Evolutionary conservation across 23 tunicate species (phyloP).

Genomic region (Trididemnum nubilum): DNA sequence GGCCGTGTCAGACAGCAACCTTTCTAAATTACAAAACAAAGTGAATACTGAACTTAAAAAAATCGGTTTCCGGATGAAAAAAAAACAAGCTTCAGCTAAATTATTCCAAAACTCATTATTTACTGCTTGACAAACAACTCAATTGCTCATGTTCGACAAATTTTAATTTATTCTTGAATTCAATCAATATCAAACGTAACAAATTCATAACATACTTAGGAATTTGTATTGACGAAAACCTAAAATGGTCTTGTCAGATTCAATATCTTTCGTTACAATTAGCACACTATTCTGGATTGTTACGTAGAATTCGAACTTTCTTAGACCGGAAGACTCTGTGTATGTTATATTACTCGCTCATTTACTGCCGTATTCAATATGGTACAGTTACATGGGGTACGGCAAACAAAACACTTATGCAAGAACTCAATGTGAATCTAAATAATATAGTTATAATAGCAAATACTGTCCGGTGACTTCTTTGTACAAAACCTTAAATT

Average conservation of each 20-base stretch:
- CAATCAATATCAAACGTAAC: not conserved
- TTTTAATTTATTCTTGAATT: conserved; percentile 2
- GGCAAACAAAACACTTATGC: conserved; percentile 1
- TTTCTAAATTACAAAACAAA: not conserved
- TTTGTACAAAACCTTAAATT: conserved; percentile 2
- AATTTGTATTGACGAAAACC: conserved; percentile 18
- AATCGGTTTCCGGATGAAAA: conserved; percentile 8
- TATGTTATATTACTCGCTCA: conserved; percentile 20
- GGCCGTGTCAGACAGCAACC: conserved; percentile 3
- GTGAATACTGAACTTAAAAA: not conserved
- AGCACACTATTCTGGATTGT: conserved; percentile 1
- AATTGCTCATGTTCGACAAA: conserved; percentile 1
- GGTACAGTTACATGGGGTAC: conserved; percentile 16
- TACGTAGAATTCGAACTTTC: not conserved
- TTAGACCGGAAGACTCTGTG: conserved; percentile 8
- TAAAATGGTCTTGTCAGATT: conserved; percentile 1
- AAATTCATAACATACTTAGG: not conserved
- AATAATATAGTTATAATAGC: conserved; percentile 18
- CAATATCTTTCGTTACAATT: conserved; percentile 12
- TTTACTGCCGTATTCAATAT: conserved; percentile 13
- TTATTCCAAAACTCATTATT: conserved; percentile 19
- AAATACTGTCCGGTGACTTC: conserved; percentile 14
- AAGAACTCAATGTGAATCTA: conserved; percentile 1
- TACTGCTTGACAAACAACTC: conserved; percentile 16
- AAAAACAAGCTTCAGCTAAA: not conserved